Base-by-base conservation (phyloP, 2,113 vertebrate genomes). In the Motacilla tschutschensis region DNA sequence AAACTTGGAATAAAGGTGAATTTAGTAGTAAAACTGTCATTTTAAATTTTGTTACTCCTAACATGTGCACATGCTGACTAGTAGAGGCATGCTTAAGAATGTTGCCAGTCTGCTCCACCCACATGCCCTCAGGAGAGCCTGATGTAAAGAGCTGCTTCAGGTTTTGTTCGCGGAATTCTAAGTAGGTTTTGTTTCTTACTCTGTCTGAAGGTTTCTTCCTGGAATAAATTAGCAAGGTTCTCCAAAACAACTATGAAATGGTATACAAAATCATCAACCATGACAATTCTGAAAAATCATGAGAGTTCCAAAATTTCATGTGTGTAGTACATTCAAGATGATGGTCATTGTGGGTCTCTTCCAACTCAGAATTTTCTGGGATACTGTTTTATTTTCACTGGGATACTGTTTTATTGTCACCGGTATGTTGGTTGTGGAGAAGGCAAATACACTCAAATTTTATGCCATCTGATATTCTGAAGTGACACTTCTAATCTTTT, bases 51-150 rank as follows among this genome's bases (percentile, higher is more conserved):
- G 22, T 58, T 62, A 40, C 9, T 44, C 17, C 14, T 67, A 65
- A 43, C 24, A 47, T 51, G 40, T 78, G 44, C 46, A 26, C 36
- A 69, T 46, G 13, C 53, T 83, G 54, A 81, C 93, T 76, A 83
- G 92, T 60, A 92, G 62, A 74, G 85, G 31, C 92, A 87, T 73
- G 93, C 66, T 87, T 79, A 87, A 93, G 85, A 95, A 93, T 89
- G 87, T 91, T 80, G 47, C 66, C 7, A 17, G 10, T 78, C 66
- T 80, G 87, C 50, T 85, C 79, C 85, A 85, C 87, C 73, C 74
- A 89, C 31, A 9, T 2, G 5, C 79, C 82, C 43, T 78, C 17
- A 29, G 79, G 73, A 72, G 75, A 31, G 44, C 22, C 41, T 84
- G 36, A 29, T 80, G n/a, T 85, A 85, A 89, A 80, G 46, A 85